phyloP scores from a whole-genome alignment of 2,888 invertebrate species.

The Macrophya annulata region DNA sequence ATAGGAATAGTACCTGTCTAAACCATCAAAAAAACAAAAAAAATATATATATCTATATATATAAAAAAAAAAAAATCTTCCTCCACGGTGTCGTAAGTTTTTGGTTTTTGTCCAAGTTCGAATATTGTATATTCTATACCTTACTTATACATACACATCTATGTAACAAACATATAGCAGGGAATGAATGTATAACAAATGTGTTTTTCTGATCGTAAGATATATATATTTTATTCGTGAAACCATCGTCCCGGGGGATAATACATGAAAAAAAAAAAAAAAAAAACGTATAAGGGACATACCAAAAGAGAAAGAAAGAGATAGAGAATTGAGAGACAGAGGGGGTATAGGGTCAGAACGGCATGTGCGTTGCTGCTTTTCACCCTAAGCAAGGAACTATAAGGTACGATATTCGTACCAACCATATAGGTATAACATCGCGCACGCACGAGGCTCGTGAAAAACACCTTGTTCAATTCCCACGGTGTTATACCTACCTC shows the following conservation, averaged over 20 bases:
- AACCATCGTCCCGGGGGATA: not conserved
- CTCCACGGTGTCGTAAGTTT: not conserved
- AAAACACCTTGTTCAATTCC: slow-evolving; percentile 54
- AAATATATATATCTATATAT: too few species aligned
- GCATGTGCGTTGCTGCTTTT: slow-evolving; percentile 16
- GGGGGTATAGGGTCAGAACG: slow-evolving; percentile 11
- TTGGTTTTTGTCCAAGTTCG: too few species aligned
- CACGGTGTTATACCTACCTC: slow-evolving; percentile 44
- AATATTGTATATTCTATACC: too few species aligned
- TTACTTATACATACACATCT: not conserved
- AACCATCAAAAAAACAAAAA: not conserved
- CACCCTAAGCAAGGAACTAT: slow-evolving; percentile 11
- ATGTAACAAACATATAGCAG: not conserved
- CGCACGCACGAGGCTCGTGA: slow-evolving; percentile 18
- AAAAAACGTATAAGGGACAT: too few species aligned
- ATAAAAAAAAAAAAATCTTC: not conserved
- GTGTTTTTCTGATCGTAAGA: slow-evolving; percentile 44
- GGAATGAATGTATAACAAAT: not conserved
- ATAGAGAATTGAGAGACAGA: too few species aligned
- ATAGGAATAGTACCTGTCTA: slow-evolving; percentile 46
- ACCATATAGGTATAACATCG: not conserved
- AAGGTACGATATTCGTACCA: slow-evolving; percentile 39
- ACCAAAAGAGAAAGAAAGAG: too few species aligned
- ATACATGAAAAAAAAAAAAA: not conserved
- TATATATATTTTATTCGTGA: not conserved